A percentile compares a stretch with the other conserved stretches of the same genome.
Evolutionary conservation across 2,113 vertebrate species (phyloP).

Genomic region (Eulemur rufifrons): DNA sequence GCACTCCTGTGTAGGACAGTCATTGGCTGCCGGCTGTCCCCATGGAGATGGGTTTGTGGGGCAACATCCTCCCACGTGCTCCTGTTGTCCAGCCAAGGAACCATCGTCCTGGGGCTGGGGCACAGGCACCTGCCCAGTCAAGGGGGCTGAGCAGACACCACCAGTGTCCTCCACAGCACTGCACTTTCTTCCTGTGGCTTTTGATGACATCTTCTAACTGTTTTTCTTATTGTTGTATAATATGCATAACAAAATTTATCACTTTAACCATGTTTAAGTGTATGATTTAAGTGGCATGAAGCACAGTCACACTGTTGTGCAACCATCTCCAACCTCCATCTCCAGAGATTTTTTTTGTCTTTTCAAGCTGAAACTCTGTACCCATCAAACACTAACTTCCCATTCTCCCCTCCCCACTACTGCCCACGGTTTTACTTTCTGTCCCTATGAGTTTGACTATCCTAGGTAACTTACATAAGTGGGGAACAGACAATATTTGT

Average conservation of each 20-base stretch:
- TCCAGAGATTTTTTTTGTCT: background rate
- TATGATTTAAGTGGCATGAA: background rate
- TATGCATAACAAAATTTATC: background rate
- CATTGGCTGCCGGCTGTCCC: background rate
- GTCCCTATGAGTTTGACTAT: background rate
- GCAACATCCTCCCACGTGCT: background rate
- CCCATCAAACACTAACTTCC: background rate
- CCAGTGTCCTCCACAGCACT: background rate
- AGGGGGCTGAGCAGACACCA: background rate
- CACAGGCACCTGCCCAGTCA: too few relatives aligned
- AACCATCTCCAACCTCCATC: background rate
- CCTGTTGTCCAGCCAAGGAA: background rate
- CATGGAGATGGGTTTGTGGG: background rate
- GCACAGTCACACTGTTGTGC: background rate
- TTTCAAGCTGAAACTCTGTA: background rate
- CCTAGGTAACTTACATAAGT: background rate
- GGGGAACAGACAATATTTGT: background rate
- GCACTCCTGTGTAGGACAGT: background rate
- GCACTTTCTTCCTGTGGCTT: background rate
- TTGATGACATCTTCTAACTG: background rate
- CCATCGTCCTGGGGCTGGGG: accelerated
- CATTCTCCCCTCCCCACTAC: background rate
- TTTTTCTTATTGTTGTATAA: background rate
- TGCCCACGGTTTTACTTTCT: background rate
- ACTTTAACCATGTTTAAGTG: background rate